These are phyloP conservation scores for Drosophila leontia DNA, from an alignment of 1,140 invertebrate genomes.

Conservation along the genomic window DNA sequence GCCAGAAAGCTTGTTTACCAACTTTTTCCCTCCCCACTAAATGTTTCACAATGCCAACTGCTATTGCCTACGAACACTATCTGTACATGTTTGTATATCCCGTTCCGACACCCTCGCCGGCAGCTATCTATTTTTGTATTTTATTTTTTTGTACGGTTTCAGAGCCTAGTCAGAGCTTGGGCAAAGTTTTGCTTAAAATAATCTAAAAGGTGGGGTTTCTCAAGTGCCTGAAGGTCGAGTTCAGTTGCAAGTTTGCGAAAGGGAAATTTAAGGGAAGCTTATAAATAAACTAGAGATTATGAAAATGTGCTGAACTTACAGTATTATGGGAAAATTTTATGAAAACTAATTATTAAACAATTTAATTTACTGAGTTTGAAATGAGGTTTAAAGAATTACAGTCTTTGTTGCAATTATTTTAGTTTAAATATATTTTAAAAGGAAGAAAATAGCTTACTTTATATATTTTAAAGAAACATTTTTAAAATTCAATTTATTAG, in stretches of 20 bases:
- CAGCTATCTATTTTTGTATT: constrained; percentile 3
- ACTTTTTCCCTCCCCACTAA: constrained; percentile 16
- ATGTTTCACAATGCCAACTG: constrained; percentile 43
- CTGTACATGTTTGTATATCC: not conserved
- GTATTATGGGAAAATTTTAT: no score
- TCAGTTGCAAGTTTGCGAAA: not conserved
- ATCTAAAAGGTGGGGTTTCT: constrained; percentile 16
- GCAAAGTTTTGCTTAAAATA: constrained; percentile 2
- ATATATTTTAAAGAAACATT: not conserved
- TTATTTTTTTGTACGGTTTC: not conserved
- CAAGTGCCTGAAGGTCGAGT: constrained; percentile 41
- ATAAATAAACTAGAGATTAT: not conserved
- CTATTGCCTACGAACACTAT: constrained; percentile 8
- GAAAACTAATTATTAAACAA: no score
- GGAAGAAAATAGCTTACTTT: no score
- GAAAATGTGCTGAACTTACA: not conserved
- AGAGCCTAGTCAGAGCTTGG: constrained; percentile 5
- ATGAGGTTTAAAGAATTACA: not conserved
- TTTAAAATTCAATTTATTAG: not conserved
- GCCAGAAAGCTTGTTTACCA: constrained; percentile 45
- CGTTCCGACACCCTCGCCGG: not conserved
- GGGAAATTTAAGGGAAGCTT: constrained; percentile 1
- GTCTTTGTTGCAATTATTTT: no score
- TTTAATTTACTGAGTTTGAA: not conserved
- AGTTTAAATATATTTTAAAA: no score